Percentiles rank a stretch among this genome's conserved stretches.
These are phyloP conservation scores for Pangasius mekongensis DNA, from an alignment of 2,797 vertebrate species.

Conservation along the genomic window DNA sequence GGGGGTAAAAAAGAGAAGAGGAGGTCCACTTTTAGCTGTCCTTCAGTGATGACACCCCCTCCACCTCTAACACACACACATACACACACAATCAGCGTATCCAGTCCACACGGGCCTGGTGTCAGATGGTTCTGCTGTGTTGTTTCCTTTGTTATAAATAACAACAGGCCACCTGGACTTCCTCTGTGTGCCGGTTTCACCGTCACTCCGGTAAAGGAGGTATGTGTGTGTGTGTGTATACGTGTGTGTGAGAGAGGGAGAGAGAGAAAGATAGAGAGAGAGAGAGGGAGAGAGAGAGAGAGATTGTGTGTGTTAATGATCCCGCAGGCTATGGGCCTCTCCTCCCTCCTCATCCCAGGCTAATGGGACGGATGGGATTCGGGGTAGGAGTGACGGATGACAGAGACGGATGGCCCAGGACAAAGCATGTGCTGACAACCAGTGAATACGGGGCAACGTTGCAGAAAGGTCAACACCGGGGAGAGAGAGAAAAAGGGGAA, in stretches of 20 bases:
- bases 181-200: conserved; percentile 63
- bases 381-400: conserved; percentile 91
- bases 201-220: conserved; percentile 47
- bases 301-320: conserved; percentile 74
- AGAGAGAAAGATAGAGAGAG: background rate
- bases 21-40: conserved; percentile 90
- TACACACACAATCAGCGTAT: conserved; percentile 50
- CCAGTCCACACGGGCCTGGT: conserved; percentile 83
- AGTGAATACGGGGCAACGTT: conserved; percentile 90
- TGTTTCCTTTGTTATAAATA: conserved; percentile 98
- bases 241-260: background rate
- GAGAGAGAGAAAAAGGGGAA: conserved; percentile 58
- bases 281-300: conserved; percentile 15
- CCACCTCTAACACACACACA: conserved; percentile 52
- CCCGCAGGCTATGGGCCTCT: conserved; percentile 73
- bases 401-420: conserved; percentile 92
- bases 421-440: conserved; percentile 92
- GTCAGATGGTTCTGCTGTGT: conserved; percentile 87
- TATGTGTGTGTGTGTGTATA: background rate
- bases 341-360: conserved; percentile 72
- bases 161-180: conserved; percentile 87
- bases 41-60: conserved; percentile 86
- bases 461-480: conserved; percentile 91
- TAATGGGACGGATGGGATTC: conserved; percentile 91
- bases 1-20: conserved; percentile 65